These are phyloP conservation scores for Prenolepis imparis DNA, from an alignment of 2,888 invertebrate species.

Conservation along the genomic window DNA sequence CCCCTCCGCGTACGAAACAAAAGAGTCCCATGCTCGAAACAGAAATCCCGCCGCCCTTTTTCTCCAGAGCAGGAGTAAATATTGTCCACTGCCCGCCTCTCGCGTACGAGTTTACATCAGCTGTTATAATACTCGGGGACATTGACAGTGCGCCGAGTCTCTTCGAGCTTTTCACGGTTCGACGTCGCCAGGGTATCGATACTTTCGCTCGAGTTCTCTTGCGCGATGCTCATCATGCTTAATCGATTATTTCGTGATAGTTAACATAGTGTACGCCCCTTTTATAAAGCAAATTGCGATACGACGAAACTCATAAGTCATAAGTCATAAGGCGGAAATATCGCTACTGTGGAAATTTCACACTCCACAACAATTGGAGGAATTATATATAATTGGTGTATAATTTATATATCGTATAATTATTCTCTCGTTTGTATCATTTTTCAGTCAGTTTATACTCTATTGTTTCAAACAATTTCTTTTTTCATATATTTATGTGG, in stretches of 20 bases:
- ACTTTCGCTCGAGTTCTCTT: constrained; percentile 4
- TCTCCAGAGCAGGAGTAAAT: constrained; percentile 66
- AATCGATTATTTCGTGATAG: constrained; percentile 6
- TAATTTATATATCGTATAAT: not conserved
- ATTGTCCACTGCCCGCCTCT: constrained; percentile 68
- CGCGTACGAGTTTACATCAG: constrained; percentile 68
- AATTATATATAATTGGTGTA: not conserved
- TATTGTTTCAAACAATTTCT: not conserved
- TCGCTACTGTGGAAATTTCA: not conserved
- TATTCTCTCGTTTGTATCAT: constrained; percentile 6
- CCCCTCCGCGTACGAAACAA: constrained; percentile 72
- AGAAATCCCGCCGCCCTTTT: constrained; percentile 73
- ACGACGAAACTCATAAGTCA: constrained; percentile 12
- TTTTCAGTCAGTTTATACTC: not conserved
- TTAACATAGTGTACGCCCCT: not conserved
- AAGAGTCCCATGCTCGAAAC: constrained; percentile 74
- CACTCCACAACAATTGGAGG: not conserved
- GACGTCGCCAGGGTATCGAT: not conserved
- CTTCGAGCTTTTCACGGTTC: constrained; percentile 33
- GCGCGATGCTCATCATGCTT: constrained; percentile 17
- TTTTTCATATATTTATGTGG: constrained; percentile 5
- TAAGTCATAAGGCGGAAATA: too few species aligned
- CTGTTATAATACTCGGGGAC: constrained; percentile 66
- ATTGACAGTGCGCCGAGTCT: constrained; percentile 18
- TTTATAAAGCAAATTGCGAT: not conserved